Evolutionary conservation across 2,888 invertebrate species (phyloP).

Genomic region (Trissolcus brochymenae): DNA sequence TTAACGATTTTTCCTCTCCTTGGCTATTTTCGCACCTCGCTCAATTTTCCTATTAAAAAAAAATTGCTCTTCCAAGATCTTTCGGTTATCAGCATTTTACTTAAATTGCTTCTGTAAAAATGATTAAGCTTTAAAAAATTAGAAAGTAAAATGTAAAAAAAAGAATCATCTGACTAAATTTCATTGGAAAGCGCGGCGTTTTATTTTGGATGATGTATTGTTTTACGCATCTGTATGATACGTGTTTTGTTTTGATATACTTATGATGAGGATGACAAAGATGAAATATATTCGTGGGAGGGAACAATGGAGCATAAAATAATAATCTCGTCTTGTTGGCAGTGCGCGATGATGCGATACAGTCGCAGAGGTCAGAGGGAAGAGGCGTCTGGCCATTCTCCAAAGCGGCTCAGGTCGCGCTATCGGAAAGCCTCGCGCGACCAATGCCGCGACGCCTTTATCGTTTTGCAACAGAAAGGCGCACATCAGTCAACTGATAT

Average conservation of each 20-base stretch:
- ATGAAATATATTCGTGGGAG: slow-evolving; percentile 1
- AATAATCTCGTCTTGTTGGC: slow-evolving; percentile 45
- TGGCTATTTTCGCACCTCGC: slow-evolving; percentile 30
- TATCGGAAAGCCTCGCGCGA: slow-evolving; percentile 75
- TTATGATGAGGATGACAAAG: not conserved
- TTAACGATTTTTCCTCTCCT: slow-evolving; percentile 47
- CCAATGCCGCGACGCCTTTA: slow-evolving; percentile 76
- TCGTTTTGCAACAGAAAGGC: slow-evolving; percentile 77
- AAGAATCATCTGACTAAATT: not conserved
- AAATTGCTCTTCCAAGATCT: not conserved
- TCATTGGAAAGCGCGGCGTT: not conserved
- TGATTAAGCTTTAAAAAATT: too few species aligned
- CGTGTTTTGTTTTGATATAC: not conserved
- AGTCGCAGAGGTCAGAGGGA: slow-evolving; percentile 30
- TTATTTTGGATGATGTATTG: too few species aligned
- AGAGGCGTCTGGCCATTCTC: slow-evolving; percentile 56
- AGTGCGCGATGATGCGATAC: slow-evolving; percentile 53
- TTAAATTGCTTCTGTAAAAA: not conserved
- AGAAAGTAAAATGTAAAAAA: not conserved
- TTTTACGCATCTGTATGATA: not conserved
- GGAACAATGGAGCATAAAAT: slow-evolving; percentile 44
- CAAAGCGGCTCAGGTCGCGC: slow-evolving; percentile 52
- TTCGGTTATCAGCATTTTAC: not conserved
- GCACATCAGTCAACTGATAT: slow-evolving; percentile 77
- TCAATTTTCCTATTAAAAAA: slow-evolving; percentile 19